Evolutionary conservation across 2,797 vertebrate species (phyloP).

Genomic region (Ataeniobius toweri): DNA sequence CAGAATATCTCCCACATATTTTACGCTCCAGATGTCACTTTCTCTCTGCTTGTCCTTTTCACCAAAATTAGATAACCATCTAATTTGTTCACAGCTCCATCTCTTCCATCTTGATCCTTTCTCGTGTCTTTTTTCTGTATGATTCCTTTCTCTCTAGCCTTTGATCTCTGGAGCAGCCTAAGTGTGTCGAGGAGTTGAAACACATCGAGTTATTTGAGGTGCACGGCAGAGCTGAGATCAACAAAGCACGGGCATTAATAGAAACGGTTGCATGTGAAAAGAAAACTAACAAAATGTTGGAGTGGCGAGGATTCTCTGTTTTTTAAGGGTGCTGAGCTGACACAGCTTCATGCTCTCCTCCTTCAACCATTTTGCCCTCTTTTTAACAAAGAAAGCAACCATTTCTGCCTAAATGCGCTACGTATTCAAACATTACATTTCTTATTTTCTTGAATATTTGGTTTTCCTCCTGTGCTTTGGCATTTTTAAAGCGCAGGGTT

Average conservation of each 20-base stretch:
- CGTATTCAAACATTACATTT: background rate
- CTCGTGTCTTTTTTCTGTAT: conserved; percentile 34
- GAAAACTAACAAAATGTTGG: conserved; percentile 8
- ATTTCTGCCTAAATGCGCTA: background rate
- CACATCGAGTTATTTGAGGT: conserved; percentile 32
- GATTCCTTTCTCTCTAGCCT: conserved; percentile 55
- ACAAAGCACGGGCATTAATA: conserved; percentile 35
- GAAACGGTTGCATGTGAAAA: conserved; percentile 30
- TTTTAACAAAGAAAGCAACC: background rate
- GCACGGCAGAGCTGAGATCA: conserved; percentile 30
- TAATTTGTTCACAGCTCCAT: conserved; percentile 54
- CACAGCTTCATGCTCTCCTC: conserved; percentile 2
- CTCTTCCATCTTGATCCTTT: conserved; percentile 31
- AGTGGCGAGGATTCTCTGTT: conserved; percentile 11
- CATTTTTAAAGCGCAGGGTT: background rate
- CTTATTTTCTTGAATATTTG: background rate
- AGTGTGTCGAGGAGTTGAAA: conserved; percentile 33
- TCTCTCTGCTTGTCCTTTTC: conserved; percentile 30
- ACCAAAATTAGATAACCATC: conserved; percentile 46
- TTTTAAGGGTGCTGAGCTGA: conserved; percentile 20
- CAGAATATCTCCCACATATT: background rate
- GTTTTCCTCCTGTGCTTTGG: background rate
- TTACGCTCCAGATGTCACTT: background rate
- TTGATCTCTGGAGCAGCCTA: conserved; percentile 50
- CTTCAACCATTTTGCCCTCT: conserved; percentile 17